A percentile compares a stretch with the other conserved stretches of the same genome.
Evolutionary conservation across 2,113 vertebrate species (phyloP).

Genomic region (Tor tambroides): DNA sequence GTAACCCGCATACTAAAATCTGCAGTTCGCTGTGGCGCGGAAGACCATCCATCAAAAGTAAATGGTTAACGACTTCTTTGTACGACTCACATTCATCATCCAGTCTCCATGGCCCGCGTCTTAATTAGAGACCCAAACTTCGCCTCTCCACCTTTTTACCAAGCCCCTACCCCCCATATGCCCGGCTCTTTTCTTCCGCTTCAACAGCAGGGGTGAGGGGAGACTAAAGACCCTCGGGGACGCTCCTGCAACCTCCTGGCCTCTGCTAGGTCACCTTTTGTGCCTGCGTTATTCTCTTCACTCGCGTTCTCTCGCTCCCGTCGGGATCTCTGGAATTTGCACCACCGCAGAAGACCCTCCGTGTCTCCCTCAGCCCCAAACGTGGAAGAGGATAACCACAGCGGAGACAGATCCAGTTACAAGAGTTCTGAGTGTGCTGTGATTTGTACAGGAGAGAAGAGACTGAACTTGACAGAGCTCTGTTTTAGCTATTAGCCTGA

Average conservation of each 20-base stretch:
- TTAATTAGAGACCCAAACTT: slow-evolving; percentile 47
- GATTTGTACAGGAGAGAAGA: background rate
- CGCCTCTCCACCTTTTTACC: slow-evolving; percentile 30
- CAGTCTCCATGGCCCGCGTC: slow-evolving; percentile 61
- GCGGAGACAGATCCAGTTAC: slow-evolving; percentile 28
- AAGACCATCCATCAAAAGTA: slow-evolving; percentile 81
- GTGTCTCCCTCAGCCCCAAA: background rate
- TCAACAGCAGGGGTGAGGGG: slow-evolving; percentile 23
- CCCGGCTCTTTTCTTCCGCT: slow-evolving; percentile 37
- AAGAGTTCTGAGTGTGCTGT: background rate
- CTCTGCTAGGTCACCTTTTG: slow-evolving; percentile 22
- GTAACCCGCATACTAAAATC: slow-evolving; percentile 68
- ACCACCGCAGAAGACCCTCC: slow-evolving; percentile 14
- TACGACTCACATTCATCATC: slow-evolving; percentile 75
- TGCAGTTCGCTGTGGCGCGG: slow-evolving; percentile 67
- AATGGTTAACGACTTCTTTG: slow-evolving; percentile 80
- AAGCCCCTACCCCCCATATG: slow-evolving; percentile 11
- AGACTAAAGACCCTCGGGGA: slow-evolving; percentile 25
- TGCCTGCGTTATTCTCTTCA: slow-evolving; percentile 1
- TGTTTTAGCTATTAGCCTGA: background rate
- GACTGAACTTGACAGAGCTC: slow-evolving; percentile 25
- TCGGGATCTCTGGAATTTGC: slow-evolving; percentile 14
- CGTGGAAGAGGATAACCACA: background rate
- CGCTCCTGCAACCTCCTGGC: slow-evolving; percentile 18
- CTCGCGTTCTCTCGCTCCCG: slow-evolving; percentile 6